Conservation (phyloP, 1,140 invertebrate species). For the Pseudomyrmex gracilis region DNA sequence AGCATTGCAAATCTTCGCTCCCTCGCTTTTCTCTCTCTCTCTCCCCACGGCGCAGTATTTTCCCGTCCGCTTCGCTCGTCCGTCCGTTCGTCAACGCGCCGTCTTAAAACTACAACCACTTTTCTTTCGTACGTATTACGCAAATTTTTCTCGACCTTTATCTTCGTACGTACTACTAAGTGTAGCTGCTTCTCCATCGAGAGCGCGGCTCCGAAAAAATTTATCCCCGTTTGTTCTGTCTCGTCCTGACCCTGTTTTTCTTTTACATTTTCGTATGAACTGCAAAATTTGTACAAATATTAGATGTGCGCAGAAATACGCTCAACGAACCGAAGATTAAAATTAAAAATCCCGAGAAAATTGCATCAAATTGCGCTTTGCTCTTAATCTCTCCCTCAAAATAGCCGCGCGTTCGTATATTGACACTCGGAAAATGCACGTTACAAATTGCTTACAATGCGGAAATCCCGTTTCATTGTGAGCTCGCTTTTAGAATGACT, state of each 20-base stretch:
- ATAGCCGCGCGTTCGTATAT: not conserved
- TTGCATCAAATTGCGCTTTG: not conserved
- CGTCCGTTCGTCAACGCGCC: conserved; percentile 34
- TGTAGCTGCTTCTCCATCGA: not conserved
- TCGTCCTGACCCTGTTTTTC: conserved; percentile 1
- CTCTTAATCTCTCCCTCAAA: not conserved
- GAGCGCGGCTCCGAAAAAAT: conserved; percentile 16
- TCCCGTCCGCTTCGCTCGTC: conserved; percentile 14
- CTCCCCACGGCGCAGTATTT: no score
- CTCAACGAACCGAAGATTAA: no score
- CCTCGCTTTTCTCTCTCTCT: conserved; percentile 68
- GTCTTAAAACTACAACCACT: conserved; percentile 54
- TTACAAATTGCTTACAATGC: conserved; percentile 6
- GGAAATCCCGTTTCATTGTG: conserved; percentile 16
- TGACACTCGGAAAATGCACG: not conserved
- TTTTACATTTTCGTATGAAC: not conserved
- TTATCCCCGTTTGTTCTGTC: conserved; percentile 33
- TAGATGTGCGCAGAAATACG: not conserved
- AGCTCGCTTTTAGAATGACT: conserved; percentile 26
- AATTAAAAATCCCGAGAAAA: no score
- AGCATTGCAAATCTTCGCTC: conserved; percentile 82
- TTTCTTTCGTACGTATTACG: conserved; percentile 75
- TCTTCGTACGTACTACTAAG: not conserved
- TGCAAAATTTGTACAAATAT: not conserved
- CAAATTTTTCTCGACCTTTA: conserved; percentile 66